A percentile compares a stretch with the other conserved stretches of the same genome.
Evolutionary conservation across 2,797 vertebrate genomes (phyloP).

Genomic region (Yasuhikotakia modesta): DNA sequence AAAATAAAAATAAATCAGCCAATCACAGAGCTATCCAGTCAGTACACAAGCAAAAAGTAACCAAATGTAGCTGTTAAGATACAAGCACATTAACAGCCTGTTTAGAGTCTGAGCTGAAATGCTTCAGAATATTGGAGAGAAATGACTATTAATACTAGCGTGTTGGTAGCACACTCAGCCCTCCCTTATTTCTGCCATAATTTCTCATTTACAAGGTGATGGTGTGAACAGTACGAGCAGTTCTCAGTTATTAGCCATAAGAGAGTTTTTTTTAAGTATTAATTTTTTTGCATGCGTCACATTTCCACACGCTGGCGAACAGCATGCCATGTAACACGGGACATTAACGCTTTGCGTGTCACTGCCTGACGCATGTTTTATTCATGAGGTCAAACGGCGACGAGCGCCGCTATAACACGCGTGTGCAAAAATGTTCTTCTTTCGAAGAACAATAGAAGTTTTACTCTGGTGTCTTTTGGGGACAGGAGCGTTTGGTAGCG

Average conservation of each 20-base stretch:
- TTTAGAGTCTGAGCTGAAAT: not conserved
- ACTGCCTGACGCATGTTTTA: slow-evolving; percentile 29
- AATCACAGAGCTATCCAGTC: too few species aligned
- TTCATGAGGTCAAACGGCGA: not conserved
- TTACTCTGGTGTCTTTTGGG: slow-evolving; percentile 1
- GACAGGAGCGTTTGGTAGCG: slow-evolving; percentile 29
- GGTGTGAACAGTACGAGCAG: not conserved
- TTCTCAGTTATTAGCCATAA: slow-evolving; percentile 36
- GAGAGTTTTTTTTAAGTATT: slow-evolving; percentile 2
- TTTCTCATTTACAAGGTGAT: not conserved
- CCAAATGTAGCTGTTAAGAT: not conserved
- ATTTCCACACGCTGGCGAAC: not conserved
- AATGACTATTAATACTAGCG: slow-evolving; percentile 6
- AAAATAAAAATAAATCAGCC: too few species aligned
- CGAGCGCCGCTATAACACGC: not conserved
- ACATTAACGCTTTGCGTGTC: slow-evolving; percentile 31
- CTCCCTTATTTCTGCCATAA: slow-evolving; percentile 8
- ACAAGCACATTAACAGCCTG: not conserved
- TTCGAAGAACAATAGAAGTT: slow-evolving; percentile 33
- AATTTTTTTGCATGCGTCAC: slow-evolving; percentile 16
- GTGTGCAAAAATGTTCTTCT: not conserved
- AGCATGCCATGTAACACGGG: slow-evolving; percentile 21
- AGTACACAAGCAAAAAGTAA: too few species aligned
- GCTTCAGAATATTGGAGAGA: not conserved
- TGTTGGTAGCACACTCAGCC: not conserved